A percentile compares a stretch with the other conserved stretches of the same genome.
These are phyloP conservation scores for Stenotaenia linearis DNA, from an alignment of 2,888 invertebrate species.

Conservation along the genomic window DNA sequence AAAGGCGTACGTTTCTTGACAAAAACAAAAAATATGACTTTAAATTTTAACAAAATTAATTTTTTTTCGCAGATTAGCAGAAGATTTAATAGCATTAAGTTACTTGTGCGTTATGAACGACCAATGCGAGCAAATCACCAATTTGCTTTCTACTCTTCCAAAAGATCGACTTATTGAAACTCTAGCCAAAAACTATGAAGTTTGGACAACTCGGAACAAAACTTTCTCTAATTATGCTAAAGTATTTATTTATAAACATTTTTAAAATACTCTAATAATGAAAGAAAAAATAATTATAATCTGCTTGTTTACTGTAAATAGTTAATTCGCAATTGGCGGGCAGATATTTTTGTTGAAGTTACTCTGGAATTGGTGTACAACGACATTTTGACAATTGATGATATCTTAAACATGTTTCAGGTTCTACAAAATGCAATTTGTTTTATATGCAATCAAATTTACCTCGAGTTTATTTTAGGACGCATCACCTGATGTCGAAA, in stretches of 20 bases:
- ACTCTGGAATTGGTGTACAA: constrained; percentile 29
- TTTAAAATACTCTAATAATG: no score
- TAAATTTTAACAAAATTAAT: no score
- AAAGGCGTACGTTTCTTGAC: background rate
- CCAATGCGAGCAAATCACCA: constrained; percentile 4
- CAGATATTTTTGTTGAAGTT: constrained; percentile 34
- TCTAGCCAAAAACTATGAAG: background rate
- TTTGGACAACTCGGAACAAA: constrained; percentile 14
- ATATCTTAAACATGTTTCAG: background rate
- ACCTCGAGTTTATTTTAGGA: constrained; percentile 12
- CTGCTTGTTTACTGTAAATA: background rate
- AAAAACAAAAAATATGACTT: no score
- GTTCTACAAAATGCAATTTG: background rate
- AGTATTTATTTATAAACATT: no score
- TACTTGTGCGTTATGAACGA: background rate
- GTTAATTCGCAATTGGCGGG: constrained; percentile 32
- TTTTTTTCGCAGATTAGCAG: background rate
- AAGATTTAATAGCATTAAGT: constrained; percentile 27
- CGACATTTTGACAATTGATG: background rate
- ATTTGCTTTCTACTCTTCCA: background rate
- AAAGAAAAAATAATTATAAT: no score
- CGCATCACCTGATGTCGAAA: background rate
- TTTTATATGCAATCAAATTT: background rate
- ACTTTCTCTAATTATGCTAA: constrained; percentile 17
- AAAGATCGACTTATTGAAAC: constrained; percentile 28